Conservation (phyloP, 2,113 vertebrate species). For the Vulpes ferrilata region DNA sequence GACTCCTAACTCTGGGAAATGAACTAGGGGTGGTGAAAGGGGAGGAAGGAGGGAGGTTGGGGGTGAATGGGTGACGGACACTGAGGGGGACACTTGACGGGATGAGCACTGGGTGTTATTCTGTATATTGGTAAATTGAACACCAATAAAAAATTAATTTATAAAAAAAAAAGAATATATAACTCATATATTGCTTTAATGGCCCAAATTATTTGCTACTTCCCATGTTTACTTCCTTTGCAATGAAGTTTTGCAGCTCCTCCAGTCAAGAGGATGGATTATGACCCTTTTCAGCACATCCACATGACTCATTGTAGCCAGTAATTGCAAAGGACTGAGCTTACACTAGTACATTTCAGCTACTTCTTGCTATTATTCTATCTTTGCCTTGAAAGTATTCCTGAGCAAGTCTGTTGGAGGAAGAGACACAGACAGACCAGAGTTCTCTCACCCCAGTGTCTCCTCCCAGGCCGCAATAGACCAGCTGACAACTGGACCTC, state of each 20-base stretch:
- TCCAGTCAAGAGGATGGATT: not conserved
- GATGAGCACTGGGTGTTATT: too few species aligned
- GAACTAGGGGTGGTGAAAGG: too few species aligned
- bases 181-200: not conserved
- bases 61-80: too few species aligned
- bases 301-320: not conserved
- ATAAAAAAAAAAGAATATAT: not conserved
- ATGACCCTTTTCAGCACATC: too few species aligned
- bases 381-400: not conserved
- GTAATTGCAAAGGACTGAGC: not conserved
- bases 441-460: not conserved
- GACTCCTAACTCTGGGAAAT: too few species aligned
- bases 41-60: too few species aligned
- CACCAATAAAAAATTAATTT: too few species aligned
- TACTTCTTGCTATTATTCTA: not conserved
- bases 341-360: not conserved
- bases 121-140: too few species aligned
- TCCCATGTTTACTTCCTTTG: too few species aligned
- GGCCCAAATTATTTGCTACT: not conserved
- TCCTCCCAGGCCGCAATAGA: not conserved
- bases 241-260: too few species aligned
- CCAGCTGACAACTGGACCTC: rapidly evolving
- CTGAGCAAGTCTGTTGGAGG: not conserved
- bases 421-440: not conserved
- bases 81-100: too few species aligned